Evolutionary conservation across 2,797 vertebrate species (phyloP), one percentile per base, ranked within the genome.

Genomic region (Enteromius thamalakanensis): DNA sequence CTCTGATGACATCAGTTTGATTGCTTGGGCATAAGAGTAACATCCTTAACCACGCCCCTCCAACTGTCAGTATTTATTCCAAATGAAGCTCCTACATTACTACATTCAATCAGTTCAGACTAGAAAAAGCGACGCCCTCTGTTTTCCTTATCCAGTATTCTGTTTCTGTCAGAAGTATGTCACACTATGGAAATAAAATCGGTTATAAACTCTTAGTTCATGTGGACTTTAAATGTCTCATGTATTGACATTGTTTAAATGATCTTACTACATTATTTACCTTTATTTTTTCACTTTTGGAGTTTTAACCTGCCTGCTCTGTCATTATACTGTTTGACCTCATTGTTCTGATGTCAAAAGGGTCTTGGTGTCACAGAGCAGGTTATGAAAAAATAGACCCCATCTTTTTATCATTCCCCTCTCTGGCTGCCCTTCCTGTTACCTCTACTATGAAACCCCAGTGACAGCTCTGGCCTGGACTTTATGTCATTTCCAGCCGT

Each of bases 381-480:
- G 69, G 37, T 76, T 68, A 82, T 76, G 32, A 62, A 75, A 76
- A 49, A 78, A 60, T 42, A 40, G 70, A 74, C 40, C 65, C 37
- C n/a, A 62, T 55, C 65, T 71, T 55, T 76, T 78, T 70, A 26
- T 42, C 74, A 60, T 42, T 32, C 4, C 17, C 34, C 55, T 37
- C 70, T 65, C 34, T 68, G 81, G 58, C 80, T 79, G 47, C 19
- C 47, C 70, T 77, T 45, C 67, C 29, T 58, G 42, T 81, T 45
- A 70, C 55, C 62, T 68, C 62, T 49, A 10, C n/a, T 42, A 1
- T 82, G 70, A 55, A 67, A 76, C 6, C 60, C 32, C 23, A 23
- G 11, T 76, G 80, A 82, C 71, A 58, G 81, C 72, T 80, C 81
- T 26, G 29, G 71, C 34, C 32, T 49, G 51, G 32, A 60, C 76